Percentiles rank a stretch among this genome's conserved stretches.
Evolutionary conservation across 2,113 vertebrate genomes (phyloP).

Genomic region (Dipodomys ordii): DNA sequence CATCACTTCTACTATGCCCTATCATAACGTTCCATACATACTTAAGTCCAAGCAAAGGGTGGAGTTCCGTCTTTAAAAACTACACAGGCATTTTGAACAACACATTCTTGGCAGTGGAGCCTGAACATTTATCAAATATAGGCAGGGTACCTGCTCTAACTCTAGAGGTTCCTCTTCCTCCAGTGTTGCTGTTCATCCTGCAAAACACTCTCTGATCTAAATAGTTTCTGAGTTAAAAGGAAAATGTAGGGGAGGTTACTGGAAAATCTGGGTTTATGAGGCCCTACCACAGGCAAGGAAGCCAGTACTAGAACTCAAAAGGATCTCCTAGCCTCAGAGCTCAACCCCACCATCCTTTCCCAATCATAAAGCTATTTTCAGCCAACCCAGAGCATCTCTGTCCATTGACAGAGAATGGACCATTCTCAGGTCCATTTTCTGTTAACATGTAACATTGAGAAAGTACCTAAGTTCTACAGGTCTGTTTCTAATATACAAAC

Average conservation of each 20-base stretch:
- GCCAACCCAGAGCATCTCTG: background rate
- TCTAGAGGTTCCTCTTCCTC: background rate
- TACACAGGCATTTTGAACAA: no score
- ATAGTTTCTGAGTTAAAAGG: background rate
- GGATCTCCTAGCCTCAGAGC: no score
- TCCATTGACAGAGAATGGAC: no score
- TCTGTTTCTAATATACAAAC: background rate
- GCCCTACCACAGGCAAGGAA: background rate
- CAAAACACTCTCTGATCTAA: background rate
- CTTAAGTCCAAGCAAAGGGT: no score
- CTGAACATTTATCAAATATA: no score
- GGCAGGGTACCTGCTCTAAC: no score
- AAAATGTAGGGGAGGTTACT: background rate
- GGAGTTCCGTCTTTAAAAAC: no score
- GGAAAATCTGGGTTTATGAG: background rate
- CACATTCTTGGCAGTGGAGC: no score
- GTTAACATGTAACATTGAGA: background rate
- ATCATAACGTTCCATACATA: no score
- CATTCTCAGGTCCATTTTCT: background rate
- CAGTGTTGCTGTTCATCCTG: background rate
- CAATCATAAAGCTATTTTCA: background rate
- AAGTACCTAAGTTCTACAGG: background rate
- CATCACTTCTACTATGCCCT: no score
- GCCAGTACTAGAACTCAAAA: background rate
- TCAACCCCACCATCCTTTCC: no score